These are phyloP conservation scores for Polyodon spathula DNA, from an alignment of 2,113 vertebrate species.

Conservation along the genomic window DNA sequence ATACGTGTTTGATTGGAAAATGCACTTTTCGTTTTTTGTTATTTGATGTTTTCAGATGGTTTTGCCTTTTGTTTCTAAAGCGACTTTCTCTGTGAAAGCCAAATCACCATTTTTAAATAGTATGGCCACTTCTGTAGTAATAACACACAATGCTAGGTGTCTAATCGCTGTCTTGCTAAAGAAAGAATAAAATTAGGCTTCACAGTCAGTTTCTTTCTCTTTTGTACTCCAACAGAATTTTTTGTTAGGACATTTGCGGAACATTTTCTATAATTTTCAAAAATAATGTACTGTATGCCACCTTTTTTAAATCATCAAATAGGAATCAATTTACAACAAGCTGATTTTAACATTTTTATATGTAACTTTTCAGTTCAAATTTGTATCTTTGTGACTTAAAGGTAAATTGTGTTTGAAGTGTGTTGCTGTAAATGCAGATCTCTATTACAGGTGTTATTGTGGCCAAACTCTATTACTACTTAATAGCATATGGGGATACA, in stretches of 20 bases:
- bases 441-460: not conserved
- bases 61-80: conserved; percentile 7
- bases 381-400: too few species aligned
- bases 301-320: conserved; percentile 19
- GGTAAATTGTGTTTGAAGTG: too few species aligned
- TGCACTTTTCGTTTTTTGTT: not conserved
- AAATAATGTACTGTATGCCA: conserved; percentile 9
- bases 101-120: not conserved
- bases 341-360: conserved; percentile 25
- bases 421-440: too few species aligned
- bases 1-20: not conserved
- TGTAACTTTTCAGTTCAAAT: conserved; percentile 21
- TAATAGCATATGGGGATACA: not conserved
- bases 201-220: too few species aligned
- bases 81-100: not conserved
- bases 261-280: conserved; percentile 25
- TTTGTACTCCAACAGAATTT: conserved; percentile 15
- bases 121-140: conserved; percentile 7
- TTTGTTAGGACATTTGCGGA: too few species aligned
- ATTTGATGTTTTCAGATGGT: not conserved
- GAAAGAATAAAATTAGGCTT: too few species aligned
- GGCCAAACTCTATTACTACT: not conserved
- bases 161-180: too few species aligned
- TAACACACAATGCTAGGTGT: too few species aligned
- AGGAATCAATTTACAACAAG: conserved; percentile 21